Evolutionary conservation across 2,797 vertebrate species (phyloP), one percentile per base, ranked within the genome.

Genomic region (Syngnathus acus): DNA sequence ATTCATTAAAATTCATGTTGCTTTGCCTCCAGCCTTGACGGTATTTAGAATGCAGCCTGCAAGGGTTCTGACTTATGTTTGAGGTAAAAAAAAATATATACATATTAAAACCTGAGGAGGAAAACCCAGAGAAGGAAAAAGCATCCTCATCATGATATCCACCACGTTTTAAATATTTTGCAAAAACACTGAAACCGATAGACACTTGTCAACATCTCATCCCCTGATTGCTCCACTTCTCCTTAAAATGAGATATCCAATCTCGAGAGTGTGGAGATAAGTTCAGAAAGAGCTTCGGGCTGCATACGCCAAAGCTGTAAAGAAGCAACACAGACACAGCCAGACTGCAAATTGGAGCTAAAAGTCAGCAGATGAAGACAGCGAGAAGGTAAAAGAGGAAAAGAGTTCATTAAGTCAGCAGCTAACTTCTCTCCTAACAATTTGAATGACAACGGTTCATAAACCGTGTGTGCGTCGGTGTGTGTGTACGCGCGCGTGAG

Each of bases 1-100:
- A 90, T 90, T 89, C 84, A 90, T 89, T 84, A 75, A 86, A 85
- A 90, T 87, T 88, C 86, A 87, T 90, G 87, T 89, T 89, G 86
- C 87, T 89, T 88, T 88, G 85, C 88, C 84, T 89, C 78, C 54
- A 87, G 88, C 84, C 87, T 87, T 85, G 86, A 87, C 82, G 84
- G 77, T 85, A 77, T 85, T 89, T 87, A 84, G 83, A 87, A 89
- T 87, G 84, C 87, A 89, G 75, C 78, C 83, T 87, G 81, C 78
- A 71, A 89, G 84, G 81, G 76, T 69, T 77, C 78, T 77, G 76
- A 83, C 78, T 83, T 62, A 59, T 82, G 79, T 69, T 73, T 67
- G 75, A 80, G 78, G 77, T 73, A 67, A 83, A 62, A 40, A 58
- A 58, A 59, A 39, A 65, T 21, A 74, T 3, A 32, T 32, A 32